phyloP scores from a whole-genome alignment of 2,113 vertebrate genomes.

The Heptranchias perlo region DNA sequence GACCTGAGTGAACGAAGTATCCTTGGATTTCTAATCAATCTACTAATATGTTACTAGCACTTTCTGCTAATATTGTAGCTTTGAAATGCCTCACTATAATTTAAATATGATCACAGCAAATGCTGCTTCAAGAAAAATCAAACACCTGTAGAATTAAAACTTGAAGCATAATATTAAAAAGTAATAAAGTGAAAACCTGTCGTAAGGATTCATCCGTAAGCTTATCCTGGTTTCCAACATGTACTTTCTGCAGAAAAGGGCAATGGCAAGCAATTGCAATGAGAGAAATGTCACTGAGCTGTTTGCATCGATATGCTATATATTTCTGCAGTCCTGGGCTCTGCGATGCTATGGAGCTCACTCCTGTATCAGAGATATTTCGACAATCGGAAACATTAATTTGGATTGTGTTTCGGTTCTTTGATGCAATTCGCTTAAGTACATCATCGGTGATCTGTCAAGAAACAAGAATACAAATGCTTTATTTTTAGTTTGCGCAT shows the following conservation, averaged over 20 bases:
- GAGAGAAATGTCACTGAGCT: constrained; percentile 86
- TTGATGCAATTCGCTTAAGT: constrained; percentile 86
- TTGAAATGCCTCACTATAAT: not conserved
- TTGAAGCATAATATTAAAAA: constrained; percentile 38
- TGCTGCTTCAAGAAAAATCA: not conserved
- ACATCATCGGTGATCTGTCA: constrained; percentile 86
- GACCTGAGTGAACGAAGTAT: too few species aligned
- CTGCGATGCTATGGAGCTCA: constrained; percentile 79
- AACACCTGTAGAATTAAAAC: constrained; percentile 26
- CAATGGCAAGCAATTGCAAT: constrained; percentile 80
- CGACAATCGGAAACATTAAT: constrained; percentile 96
- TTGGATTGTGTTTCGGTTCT: constrained; percentile 92
- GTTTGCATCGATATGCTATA: constrained; percentile 92
- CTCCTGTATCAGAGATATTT: constrained; percentile 83
- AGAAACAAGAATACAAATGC: constrained; percentile 24
- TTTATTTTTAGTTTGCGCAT: not conserved
- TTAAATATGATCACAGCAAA: not conserved
- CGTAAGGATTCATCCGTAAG: constrained; percentile 85
- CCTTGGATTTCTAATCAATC: too few species aligned
- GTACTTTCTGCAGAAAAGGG: constrained; percentile 86
- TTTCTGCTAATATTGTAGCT: too few species aligned
- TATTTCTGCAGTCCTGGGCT: constrained; percentile 87
- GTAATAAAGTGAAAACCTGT: constrained; percentile 63
- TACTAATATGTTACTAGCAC: too few species aligned
- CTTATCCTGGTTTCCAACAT: constrained; percentile 95